Evolutionary conservation across 2,888 invertebrate species (phyloP), one percentile per base, ranked within the genome.

Genomic region (Megamerina dolium): DNA sequence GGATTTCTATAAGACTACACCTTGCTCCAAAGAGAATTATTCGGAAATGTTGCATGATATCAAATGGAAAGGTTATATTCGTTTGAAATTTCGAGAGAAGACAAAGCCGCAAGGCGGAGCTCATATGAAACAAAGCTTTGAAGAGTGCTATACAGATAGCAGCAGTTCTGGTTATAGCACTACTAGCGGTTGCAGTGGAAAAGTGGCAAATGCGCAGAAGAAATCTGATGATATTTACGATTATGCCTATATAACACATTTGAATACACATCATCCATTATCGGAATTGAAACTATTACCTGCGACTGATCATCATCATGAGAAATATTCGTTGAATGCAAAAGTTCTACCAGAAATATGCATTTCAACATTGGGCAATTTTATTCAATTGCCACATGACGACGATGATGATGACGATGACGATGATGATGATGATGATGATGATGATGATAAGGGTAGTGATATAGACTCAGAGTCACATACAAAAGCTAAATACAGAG

Each of bases 191-290:
- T 54, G 52, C 6, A 49, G 50, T 31, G 48, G 50, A 23, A 45
- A 46, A 17, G 13, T 29, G 10, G 35, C 51, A 6, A 52, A 39
- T 38, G 9, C n/a, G 1, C 5, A 5, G n/a, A 17, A 27, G 9
- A 47, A 45, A 19, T 43, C 49, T 0, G 56, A 56, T 8, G 46
- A 53, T 0, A 63, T 65, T 35, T 68, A 68, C n/a, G 73, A 71
- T 48, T 83, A 83, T 60, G 74, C 78, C 1, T 80, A 78, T 9
- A 79, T 83, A 45, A 77, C 77, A 3, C 74, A 77, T 45, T 67
- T 76, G 27, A 77, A 79, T 40, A 80, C 78, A 2, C 80, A 79
- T 17, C 76, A 77, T 56, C 77, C 75, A 37, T 57, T 82, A 16
- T 50, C 55, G 13, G 59, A 64, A 31, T 46, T 70, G 13, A 56